Conservation (phyloP, 2,797 vertebrate genomes). For the Hydrophis major region DNA sequence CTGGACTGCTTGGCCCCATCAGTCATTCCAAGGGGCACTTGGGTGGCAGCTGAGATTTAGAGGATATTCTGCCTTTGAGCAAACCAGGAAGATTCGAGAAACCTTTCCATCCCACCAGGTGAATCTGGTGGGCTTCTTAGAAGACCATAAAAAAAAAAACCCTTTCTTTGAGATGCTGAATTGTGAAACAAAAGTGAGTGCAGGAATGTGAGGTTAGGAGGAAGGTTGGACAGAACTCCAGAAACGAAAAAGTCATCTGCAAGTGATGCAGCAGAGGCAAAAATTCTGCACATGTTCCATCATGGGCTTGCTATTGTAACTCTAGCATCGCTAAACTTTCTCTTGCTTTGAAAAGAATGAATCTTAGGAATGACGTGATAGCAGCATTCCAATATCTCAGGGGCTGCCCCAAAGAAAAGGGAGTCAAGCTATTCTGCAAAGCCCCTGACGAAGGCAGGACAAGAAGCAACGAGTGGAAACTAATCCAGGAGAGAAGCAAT, state of each 20-base stretch:
- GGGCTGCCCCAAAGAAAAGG: no score
- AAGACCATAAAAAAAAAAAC: not conserved
- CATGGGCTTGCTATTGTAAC: not conserved
- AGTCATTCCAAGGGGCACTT: conserved; percentile 2
- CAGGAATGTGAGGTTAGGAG: not conserved
- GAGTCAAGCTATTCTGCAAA: no score
- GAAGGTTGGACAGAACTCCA: not conserved
- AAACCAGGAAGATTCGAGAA: not conserved
- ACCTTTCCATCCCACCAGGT: not conserved
- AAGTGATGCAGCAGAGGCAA: not conserved
- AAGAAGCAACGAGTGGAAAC: no score
- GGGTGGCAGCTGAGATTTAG: not conserved
- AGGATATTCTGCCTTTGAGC: not conserved
- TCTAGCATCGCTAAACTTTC: not conserved
- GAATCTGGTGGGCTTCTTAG: no score
- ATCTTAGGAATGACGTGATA: no score
- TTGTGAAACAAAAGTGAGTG: not conserved
- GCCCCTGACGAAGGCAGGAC: no score
- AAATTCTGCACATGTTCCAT: not conserved
- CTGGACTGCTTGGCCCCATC: not conserved
- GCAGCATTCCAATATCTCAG: no score
- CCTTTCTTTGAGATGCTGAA: not conserved
- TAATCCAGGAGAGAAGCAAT: no score
- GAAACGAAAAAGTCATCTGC: no score
- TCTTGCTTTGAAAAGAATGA: not conserved